These are phyloP conservation scores for Entomobrya proxima DNA, from an alignment of 2,888 invertebrate genomes.

Conservation along the genomic window DNA sequence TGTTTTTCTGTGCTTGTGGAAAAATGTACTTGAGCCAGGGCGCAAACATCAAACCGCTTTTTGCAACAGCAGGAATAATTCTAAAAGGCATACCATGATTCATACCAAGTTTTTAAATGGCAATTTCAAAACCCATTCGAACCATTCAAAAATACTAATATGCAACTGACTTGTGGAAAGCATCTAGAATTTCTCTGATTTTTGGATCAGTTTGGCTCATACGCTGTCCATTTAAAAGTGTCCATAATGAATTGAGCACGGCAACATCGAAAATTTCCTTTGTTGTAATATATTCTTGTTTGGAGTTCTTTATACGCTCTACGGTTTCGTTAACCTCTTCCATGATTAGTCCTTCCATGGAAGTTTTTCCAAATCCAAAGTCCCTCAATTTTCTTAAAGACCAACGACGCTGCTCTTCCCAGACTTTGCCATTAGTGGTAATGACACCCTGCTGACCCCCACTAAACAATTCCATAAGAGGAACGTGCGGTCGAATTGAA, in stretches of 20 bases:
- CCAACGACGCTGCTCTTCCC: conserved; percentile 56
- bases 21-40: conserved; percentile 41
- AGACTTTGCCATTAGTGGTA: neutral
- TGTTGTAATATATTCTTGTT: neutral
- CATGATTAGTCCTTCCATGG: conserved; percentile 53
- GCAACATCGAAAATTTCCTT: neutral
- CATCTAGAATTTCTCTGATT: neutral
- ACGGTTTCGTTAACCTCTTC: conserved; percentile 44
- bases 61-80: neutral
- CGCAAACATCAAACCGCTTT: conserved; percentile 28
- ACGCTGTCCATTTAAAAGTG: conserved; percentile 6
- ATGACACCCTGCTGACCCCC: conserved; percentile 32
- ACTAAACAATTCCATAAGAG: conserved; percentile 6
- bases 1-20: neutral
- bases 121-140: too few relatives aligned
- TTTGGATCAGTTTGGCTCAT: conserved; percentile 13
- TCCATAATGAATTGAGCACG: conserved; percentile 14
- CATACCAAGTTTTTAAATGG: too few relatives aligned
- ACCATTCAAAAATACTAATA: too few relatives aligned
- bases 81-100: neutral
- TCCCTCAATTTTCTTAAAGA: conserved; percentile 17
- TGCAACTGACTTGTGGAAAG: conserved; percentile 14
- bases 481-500: neutral
- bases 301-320: neutral
- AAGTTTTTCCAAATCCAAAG: conserved; percentile 44